Base-by-base conservation (phyloP, 2,888 invertebrate genomes). In the Drosophila pseudotakahashii region DNA sequence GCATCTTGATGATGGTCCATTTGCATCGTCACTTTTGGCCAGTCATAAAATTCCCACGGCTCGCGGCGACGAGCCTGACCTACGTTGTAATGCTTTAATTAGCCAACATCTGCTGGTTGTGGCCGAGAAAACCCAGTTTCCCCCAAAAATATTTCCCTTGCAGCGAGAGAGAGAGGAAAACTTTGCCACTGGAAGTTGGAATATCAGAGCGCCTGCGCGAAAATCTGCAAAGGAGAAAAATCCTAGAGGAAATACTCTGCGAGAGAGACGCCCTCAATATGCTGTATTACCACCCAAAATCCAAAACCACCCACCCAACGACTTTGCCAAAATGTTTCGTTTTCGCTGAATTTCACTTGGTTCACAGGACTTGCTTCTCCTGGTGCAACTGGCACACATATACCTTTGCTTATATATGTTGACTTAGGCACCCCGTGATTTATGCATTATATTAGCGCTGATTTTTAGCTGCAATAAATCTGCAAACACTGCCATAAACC, bases 381-480 rank as follows among this genome's bases (percentile, higher is more conserved):
- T 14, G 30, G 47, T 47, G 47, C 47, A 47, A 47, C 32, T 47
- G 32, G 11, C 32, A 13, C 19, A 19, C 16, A 69, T 14, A 19
- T 23, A 39, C 45, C 48, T 42, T n/a, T n/a, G n/a, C n/a, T n/a
- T 14, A 30, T 48, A 76, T 84, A 78, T 75, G 70, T 84, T 76
- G 76, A 76, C 81, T 81, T 69, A 75, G 77, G 73, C 74, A 73
- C 76, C 69, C 81, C 81, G 26, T 79, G 86, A 84, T 79, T 84
- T 86, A 83, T 86, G 79, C 81, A 79, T 78, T 75, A 83, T 86
- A 86, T 86, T 84, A 79, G 68, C 79, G 67, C 70, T 73, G 71
- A 83, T 76, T 83, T 75, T 84, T 76, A 75, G 75, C 76, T 78
- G 74, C 76, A 64, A 81, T 86, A 86, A 86, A 81, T 85, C 72